A percentile compares a stretch with the other conserved stretches of the same genome.
Conservation (phyloP, 2,797 vertebrate genomes). For the Lutjanus argentimaculatus region DNA sequence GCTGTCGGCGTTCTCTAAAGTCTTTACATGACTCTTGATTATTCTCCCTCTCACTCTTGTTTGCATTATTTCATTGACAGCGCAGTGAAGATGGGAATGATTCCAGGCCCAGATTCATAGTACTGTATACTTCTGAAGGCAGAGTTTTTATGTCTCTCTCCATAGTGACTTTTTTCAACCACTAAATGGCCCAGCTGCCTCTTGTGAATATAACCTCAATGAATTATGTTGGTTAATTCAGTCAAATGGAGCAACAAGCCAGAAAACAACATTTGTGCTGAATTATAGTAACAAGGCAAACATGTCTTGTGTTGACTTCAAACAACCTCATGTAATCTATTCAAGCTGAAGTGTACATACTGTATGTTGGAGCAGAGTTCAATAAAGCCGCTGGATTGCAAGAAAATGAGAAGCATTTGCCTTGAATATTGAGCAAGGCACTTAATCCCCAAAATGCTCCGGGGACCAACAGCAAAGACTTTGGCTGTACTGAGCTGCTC, state of each 20-base stretch:
- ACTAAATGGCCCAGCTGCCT: background rate
- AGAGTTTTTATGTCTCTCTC: background rate
- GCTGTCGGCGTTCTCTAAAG: background rate
- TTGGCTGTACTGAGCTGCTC: conserved; percentile 6
- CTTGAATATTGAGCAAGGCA: conserved; percentile 20
- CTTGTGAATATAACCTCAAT: background rate
- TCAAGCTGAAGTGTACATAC: background rate
- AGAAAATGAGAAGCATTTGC: background rate
- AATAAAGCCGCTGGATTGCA: background rate
- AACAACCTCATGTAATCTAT: background rate
- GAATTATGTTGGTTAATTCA: background rate
- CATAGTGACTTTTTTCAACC: background rate
- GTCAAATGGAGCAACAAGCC: background rate
- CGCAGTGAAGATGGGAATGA: background rate
- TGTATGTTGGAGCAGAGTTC: background rate
- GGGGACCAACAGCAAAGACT: conserved; percentile 10
- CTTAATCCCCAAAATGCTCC: conserved; percentile 24
- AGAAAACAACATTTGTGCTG: background rate
- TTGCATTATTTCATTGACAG: background rate
- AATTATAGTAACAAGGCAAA: background rate
- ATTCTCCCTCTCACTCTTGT: background rate
- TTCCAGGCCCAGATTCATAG: background rate
- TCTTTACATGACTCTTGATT: background rate
- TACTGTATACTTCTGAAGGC: background rate
- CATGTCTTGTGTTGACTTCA: background rate